Evolutionary conservation across 2,113 vertebrate genomes (phyloP).

Genomic region (Rhinoderma darwinii): DNA sequence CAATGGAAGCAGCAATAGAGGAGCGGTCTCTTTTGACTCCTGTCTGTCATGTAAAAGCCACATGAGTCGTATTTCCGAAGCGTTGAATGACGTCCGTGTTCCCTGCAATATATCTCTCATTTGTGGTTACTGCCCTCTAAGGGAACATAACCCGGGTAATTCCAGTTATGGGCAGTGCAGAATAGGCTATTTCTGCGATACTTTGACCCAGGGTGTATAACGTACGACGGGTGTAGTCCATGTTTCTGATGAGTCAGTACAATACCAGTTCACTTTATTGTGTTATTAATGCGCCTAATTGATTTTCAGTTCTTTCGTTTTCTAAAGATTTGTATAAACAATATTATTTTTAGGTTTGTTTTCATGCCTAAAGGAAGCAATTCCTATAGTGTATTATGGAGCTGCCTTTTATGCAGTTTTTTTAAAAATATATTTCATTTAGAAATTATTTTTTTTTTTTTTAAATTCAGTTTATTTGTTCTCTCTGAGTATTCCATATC

Average conservation of each 20-base stretch:
- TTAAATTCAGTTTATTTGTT: no score
- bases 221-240: not conserved
- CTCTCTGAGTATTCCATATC: no score
- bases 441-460: no score
- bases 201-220: not conserved
- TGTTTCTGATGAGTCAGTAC: not conserved
- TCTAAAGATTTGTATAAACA: no score
- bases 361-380: not conserved
- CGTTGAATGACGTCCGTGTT: no score
- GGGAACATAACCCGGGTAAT: not conserved
- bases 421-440: no score
- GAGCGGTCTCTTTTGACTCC: not conserved
- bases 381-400: not conserved
- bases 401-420: not conserved
- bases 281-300: not conserved
- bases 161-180: not conserved
- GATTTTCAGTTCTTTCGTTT: no score
- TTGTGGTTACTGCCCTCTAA: not conserved
- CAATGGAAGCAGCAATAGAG: no score
- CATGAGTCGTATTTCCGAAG: no score
- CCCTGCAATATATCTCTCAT: no score
- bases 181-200: not conserved
- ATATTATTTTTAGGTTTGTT: not conserved
- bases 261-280: no score
- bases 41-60: not conserved